Conservation (phyloP, 64 coral and sea anemone species). For the Montipora sp. region DNA sequence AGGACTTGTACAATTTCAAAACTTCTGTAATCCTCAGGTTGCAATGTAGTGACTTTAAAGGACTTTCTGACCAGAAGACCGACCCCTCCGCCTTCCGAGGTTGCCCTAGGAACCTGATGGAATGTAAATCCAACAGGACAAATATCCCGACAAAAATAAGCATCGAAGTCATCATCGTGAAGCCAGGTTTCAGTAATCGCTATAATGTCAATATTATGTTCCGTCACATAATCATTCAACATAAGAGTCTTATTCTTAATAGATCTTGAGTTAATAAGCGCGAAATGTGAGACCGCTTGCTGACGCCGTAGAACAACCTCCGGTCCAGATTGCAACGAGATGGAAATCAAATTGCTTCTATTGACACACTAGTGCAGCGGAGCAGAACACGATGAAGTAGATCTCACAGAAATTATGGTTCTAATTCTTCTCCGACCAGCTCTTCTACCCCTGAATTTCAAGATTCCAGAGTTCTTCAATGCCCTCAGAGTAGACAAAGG, state of each 20-base stretch:
- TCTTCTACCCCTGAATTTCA: conserved; percentile 12
- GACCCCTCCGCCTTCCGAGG: neutral
- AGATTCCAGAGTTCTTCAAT: neutral
- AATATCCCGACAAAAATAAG: conserved; percentile 21
- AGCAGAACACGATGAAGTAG: neutral
- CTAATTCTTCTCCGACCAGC: conserved; percentile 34
- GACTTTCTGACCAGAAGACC: too few species aligned
- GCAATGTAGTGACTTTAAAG: too few species aligned
- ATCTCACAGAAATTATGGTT: conserved; percentile 1
- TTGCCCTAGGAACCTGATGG: conserved; percentile 22
- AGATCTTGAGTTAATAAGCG: neutral
- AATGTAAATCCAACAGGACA: conserved; percentile 10
- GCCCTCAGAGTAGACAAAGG: neutral
- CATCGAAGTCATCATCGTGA: neutral
- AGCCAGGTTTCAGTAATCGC: conserved; percentile 47
- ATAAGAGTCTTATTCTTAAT: too few species aligned
- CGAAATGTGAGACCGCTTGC: neutral
- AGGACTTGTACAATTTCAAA: too few species aligned
- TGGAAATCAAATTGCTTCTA: neutral
- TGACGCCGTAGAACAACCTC: neutral
- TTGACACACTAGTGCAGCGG: neutral
- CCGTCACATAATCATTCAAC: too few species aligned
- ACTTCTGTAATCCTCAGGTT: too few species aligned
- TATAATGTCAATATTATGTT: neutral
- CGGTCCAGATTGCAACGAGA: neutral